Evolutionary conservation across 2,113 vertebrate species (phyloP), one percentile per base, ranked within the genome.

Genomic region (Meles meles): DNA sequence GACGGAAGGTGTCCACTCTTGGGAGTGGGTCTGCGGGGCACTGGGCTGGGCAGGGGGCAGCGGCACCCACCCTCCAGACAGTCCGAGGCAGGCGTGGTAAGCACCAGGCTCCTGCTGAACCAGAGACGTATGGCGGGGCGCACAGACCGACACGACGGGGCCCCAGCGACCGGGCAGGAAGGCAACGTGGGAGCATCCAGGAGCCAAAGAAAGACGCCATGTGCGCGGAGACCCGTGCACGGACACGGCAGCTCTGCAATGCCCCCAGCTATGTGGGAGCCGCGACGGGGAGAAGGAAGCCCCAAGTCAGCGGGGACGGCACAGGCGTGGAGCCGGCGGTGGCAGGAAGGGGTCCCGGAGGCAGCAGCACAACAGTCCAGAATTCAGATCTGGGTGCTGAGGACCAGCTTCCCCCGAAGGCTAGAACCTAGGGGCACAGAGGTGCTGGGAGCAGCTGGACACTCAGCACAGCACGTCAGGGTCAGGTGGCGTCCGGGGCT

Each of bases 251-350:
- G 25, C 49, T 52, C 39, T 7, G 6, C 34, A 7, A 15, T 31
- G 71, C 21, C 52, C 86, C 11, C 0, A 4, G 15, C 0, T 12
- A 18, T 7, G 0, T 3, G 5, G 18, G 39, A 65, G 59, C 39
- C 6, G 11, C 5, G 15, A 47, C 18, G 1, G 6, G 12, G 72
- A 14, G 71, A 21, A 39, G 69, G 39, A 23, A 25, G 21, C 71
- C 71, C 12, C 71, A 2, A 10, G 23, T 12, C 23, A 5, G 39
- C 39, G 3, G 39, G 39, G 72, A 15, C 5, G 23, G 39, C 6
- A 15, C 72, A 27, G 6, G 69, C n/a, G 3, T 8, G 21, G 3
- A 23, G 69, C 1, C 9, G 21, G 12, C 13, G 6, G 1, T 0
- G 0, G 67, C 67, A 71, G 65, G 67, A 37, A 37, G 67, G 18